Conservation (phyloP, 1,140 invertebrate species). For the Pseudomyrmex dendroicus region DNA sequence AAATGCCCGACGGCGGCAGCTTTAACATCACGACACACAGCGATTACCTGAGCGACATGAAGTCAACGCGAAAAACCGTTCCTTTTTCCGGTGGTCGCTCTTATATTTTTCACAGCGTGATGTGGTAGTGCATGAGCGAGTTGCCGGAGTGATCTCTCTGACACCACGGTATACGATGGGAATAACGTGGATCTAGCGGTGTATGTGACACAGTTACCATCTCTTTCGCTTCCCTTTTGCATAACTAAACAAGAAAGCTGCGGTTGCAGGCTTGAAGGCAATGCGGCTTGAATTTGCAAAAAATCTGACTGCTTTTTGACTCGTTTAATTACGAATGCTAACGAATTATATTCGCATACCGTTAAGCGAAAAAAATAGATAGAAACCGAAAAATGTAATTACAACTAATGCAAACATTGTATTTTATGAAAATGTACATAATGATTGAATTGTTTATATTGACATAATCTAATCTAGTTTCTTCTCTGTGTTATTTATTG, state of each 20-base stretch:
- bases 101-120: constrained; percentile 39
- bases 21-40: background rate
- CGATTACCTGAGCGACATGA: constrained; percentile 35
- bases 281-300: background rate
- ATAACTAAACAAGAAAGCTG: constrained; percentile 26
- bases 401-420: background rate
- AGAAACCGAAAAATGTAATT: background rate
- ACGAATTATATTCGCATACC: background rate
- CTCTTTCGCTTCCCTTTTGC: background rate
- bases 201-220: background rate
- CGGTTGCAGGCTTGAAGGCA: background rate
- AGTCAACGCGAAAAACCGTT: constrained; percentile 31
- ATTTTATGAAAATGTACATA: background rate
- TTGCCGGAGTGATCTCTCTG: constrained; percentile 37
- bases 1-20: background rate
- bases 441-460: background rate
- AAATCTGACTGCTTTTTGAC: background rate
- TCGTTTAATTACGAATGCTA: constrained; percentile 13
- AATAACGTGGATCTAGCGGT: background rate
- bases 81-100: constrained; percentile 34
- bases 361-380: background rate
- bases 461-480: background rate
- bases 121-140: background rate
- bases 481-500: background rate
- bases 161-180: background rate